phyloP scores from a whole-genome alignment of 2,113 vertebrate species.

The Oryzias javanicus region DNA sequence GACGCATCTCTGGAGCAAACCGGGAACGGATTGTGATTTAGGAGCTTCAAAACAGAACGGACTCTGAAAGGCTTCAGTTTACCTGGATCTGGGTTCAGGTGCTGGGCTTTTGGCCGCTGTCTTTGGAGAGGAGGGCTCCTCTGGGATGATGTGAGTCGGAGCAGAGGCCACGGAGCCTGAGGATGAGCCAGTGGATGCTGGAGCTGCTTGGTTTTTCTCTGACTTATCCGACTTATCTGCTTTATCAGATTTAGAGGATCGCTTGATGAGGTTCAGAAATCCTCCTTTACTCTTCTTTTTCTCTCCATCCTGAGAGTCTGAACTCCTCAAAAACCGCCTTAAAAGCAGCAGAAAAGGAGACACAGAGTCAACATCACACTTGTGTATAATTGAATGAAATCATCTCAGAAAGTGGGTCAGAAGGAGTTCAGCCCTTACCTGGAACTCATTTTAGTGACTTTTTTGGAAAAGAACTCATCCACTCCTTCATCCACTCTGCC shows the following conservation, averaged over 20 bases:
- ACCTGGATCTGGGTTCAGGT: conserved; percentile 73
- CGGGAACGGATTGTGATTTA: neutral
- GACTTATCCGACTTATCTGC: conserved; percentile 62
- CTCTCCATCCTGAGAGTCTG: conserved; percentile 86
- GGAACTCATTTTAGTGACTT: conserved; percentile 90
- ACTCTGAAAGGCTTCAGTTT: neutral
- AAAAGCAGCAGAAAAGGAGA: neutral
- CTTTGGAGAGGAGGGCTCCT: conserved; percentile 86
- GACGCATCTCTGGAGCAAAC: conserved; percentile 51
- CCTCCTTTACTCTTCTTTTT: conserved; percentile 92
- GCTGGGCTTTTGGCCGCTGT: conserved; percentile 72
- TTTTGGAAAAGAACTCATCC: conserved; percentile 97
- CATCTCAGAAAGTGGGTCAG: neutral
- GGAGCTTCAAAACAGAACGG: no score
- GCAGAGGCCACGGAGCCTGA: conserved; percentile 20
- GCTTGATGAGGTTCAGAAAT: conserved; percentile 94
- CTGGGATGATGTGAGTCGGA: conserved; percentile 47
- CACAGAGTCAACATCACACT: neutral
- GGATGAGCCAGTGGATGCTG: conserved; percentile 42
- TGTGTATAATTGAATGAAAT: neutral
- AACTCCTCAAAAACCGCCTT: conserved; percentile 81
- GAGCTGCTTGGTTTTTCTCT: conserved; percentile 64
- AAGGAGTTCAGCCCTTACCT: conserved; percentile 61
- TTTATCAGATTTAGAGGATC: conserved; percentile 84
- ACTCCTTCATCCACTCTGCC: conserved; percentile 96